These are phyloP conservation scores for Seladonia tumulorum DNA, from an alignment of 2,888 invertebrate genomes.

Conservation along the genomic window DNA sequence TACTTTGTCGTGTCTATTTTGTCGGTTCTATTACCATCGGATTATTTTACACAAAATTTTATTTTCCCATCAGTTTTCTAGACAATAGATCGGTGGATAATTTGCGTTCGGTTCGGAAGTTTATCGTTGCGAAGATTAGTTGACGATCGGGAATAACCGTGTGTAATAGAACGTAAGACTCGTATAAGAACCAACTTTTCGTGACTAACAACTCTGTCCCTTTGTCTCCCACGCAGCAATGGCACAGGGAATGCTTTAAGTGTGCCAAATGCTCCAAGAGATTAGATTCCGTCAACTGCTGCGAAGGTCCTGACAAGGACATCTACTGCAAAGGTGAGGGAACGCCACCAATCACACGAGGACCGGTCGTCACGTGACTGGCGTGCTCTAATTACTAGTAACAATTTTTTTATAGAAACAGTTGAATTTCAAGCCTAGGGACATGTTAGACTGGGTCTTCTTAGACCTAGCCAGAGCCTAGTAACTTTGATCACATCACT, in stretches of 20 bases:
- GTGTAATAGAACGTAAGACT: constrained; percentile 47
- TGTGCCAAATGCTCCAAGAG: constrained; percentile 94
- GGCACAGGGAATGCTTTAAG: constrained; percentile 98
- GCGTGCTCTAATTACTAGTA: constrained; percentile 9
- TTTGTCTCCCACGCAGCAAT: constrained; percentile 88
- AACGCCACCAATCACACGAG: constrained; percentile 11
- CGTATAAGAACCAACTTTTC: constrained; percentile 55
- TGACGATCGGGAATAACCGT: constrained; percentile 45
- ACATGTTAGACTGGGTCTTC: neutral
- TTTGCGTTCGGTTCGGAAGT: neutral
- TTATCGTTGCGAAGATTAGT: neutral
- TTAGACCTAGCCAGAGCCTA: too few species aligned
- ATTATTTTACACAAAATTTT: neutral
- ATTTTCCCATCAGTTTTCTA: neutral
- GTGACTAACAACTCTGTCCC: constrained; percentile 78
- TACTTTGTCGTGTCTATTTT: neutral
- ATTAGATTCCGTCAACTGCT: constrained; percentile 95
- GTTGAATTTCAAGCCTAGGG: neutral
- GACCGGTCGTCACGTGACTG: neutral
- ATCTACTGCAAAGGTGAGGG: constrained; percentile 97
- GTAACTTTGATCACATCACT: too few species aligned
- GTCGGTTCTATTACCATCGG: constrained; percentile 27
- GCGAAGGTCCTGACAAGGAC: constrained; percentile 97
- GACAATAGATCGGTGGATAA: neutral
- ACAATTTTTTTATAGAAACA: neutral